Conservation (phyloP, 2,888 invertebrate species). For the Drosophila parthenogenetica region DNA sequence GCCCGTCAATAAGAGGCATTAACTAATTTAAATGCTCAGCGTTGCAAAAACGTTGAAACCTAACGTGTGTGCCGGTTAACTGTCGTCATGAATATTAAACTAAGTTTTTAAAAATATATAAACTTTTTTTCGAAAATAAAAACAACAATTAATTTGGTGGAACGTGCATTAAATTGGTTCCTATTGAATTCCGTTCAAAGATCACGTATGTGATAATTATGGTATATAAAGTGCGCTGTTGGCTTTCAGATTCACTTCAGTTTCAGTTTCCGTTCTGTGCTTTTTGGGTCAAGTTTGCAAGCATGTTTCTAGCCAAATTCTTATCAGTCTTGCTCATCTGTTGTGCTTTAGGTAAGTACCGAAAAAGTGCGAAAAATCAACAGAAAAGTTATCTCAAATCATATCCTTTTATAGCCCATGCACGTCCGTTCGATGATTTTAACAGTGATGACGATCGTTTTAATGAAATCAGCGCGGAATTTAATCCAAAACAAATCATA, state of each 20-base stretch:
- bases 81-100: conserved; percentile 11
- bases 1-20: no score
- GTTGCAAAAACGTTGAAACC: neutral
- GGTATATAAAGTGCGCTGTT: conserved; percentile 47
- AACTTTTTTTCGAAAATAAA: conserved; percentile 30
- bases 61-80: neutral
- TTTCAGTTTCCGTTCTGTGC: neutral
- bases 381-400: neutral
- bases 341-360: conserved; percentile 22
- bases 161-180: conserved; percentile 62
- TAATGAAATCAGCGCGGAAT: conserved; percentile 58
- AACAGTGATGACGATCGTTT: conserved; percentile 60
- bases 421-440: conserved; percentile 28
- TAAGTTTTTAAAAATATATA: conserved; percentile 1
- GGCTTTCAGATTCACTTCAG: conserved; percentile 43
- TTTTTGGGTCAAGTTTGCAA: conserved; percentile 12
- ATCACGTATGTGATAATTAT: conserved; percentile 56
- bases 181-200: conserved; percentile 60
- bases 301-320: conserved; percentile 53
- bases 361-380: neutral
- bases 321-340: conserved; percentile 43
- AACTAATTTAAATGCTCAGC: no score
- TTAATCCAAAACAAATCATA: conserved; percentile 38
- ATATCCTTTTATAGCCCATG: conserved; percentile 28
- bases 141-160: conserved; percentile 41